A percentile compares a stretch with the other conserved stretches of the same genome.
These are phyloP conservation scores for Drosophila acutilabella DNA, from an alignment of 2,888 invertebrate genomes.

Conservation along the genomic window DNA sequence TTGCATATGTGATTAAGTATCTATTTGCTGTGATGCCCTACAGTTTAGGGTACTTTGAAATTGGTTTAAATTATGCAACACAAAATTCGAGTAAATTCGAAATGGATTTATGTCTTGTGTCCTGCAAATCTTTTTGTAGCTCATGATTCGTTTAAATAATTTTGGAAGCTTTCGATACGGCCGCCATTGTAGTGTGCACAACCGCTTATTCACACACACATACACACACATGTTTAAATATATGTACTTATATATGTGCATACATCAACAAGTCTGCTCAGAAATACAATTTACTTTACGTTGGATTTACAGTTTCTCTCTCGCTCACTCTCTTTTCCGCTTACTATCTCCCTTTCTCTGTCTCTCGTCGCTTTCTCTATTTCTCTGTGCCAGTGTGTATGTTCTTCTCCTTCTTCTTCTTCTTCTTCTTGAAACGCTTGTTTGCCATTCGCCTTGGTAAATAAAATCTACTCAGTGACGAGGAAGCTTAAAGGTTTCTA, in stretches of 20 bases:
- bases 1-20: conserved; percentile 55
- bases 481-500: neutral
- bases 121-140: neutral
- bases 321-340: neutral
- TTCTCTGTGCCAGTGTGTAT: conserved; percentile 30
- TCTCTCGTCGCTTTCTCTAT: conserved; percentile 30
- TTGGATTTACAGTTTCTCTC: conserved; percentile 66
- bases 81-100: neutral
- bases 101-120: neutral
- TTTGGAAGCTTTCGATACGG: neutral
- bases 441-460: conserved; percentile 78
- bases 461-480: conserved; percentile 64
- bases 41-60: conserved; percentile 2
- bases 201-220: conserved; percentile 12
- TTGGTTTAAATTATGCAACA: neutral
- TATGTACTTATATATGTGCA: neutral
- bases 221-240: conserved; percentile 19
- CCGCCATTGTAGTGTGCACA: conserved; percentile 33
- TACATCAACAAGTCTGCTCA: conserved; percentile 77
- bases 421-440: conserved; percentile 52
- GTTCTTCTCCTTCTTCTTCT: conserved; percentile 31
- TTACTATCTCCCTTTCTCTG: neutral
- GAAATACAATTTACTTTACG: conserved; percentile 80
- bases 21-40: conserved; percentile 50
- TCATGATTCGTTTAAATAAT: neutral